Evolutionary conservation across 2,113 vertebrate species (phyloP), one percentile per base, ranked within the genome.

Genomic region (Xiphophorus hellerii): DNA sequence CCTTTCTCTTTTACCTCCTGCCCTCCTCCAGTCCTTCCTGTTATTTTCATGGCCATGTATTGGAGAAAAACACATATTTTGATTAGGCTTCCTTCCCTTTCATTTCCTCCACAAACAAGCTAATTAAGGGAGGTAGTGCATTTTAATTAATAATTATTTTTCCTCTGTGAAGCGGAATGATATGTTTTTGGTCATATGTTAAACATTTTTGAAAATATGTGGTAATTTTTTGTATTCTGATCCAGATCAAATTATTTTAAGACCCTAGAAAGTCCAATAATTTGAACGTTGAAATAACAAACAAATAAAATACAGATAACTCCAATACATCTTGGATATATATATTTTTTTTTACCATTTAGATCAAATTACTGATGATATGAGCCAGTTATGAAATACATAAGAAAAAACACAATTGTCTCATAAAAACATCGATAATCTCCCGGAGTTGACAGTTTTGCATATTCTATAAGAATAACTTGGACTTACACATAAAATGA

Each of bases 81-180:
- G 25, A 81, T 87, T 80, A 76, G 71, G 90, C 78, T 44, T 80
- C 75, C 73, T 79, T 65, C 75, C 78, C 70, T 81, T 77, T 86
- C 83, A 67, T 90, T 89, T 81, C 28, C 73, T 88, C 83, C 88
- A 88, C 77, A 70, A 90, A 76, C 81, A 22, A 76, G 60, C 88
- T 92, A 92, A 95, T 95, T 92, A 90, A 90, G 92, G 71, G 74
- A 90, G 84, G 71, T 86, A 60, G 76, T 89, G 65, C 74, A 81
- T 83, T 84, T 87, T 92, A 92, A 93, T 93, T 89, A 91, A 90
- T 92, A 92, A 94, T 93, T 95, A 93, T 94, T 93, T 93, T 73
- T 82, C 87, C 63, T 85, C 87, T 85, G 66, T 93, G 87, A 90
- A 91, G 92, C 86, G 74, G 89, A 95, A 94, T 70, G 87, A 89